A percentile compares a stretch with the other conserved stretches of the same genome.
phyloP scores from a whole-genome alignment of 2,888 invertebrate species.

The Pheosia tremula region DNA sequence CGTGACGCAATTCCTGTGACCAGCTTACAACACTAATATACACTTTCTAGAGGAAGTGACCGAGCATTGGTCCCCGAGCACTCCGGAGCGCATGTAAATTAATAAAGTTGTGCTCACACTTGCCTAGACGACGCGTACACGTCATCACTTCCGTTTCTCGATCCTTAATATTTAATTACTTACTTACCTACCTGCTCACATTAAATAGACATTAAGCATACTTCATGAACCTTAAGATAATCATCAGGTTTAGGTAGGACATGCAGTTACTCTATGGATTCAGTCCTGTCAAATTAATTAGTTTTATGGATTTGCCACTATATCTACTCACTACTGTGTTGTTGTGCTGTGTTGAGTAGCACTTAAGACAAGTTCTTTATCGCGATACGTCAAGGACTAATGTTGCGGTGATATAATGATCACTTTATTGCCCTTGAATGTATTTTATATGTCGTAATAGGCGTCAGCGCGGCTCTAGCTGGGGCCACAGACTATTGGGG shows the following conservation, averaged over 20 bases:
- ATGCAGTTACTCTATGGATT: too few species aligned
- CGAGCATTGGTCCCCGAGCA: conserved; percentile 33
- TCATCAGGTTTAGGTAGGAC: too few species aligned
- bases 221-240: too few species aligned
- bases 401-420: conserved; percentile 63
- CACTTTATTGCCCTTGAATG: conserved; percentile 67
- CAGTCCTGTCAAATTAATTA: too few species aligned
- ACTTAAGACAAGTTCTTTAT: background rate
- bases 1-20: conserved; percentile 39
- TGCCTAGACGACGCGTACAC: conserved; percentile 22
- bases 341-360: background rate
- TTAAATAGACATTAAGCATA: too few species aligned
- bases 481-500: conserved; percentile 59
- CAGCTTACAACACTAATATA: conserved; percentile 37
- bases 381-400: conserved; percentile 19
- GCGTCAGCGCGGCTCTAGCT: conserved; percentile 38
- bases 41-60: conserved; percentile 50
- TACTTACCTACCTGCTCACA: too few species aligned
- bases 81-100: conserved; percentile 36
- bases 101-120: conserved; percentile 21
- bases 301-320: background rate
- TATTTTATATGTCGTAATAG: conserved; percentile 58
- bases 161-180: conserved; percentile 6
- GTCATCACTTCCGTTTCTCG: conserved; percentile 29
- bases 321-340: too few species aligned